phyloP scores from a whole-genome alignment of 2,888 invertebrate genomes.

The Aethes cnicana region DNA sequence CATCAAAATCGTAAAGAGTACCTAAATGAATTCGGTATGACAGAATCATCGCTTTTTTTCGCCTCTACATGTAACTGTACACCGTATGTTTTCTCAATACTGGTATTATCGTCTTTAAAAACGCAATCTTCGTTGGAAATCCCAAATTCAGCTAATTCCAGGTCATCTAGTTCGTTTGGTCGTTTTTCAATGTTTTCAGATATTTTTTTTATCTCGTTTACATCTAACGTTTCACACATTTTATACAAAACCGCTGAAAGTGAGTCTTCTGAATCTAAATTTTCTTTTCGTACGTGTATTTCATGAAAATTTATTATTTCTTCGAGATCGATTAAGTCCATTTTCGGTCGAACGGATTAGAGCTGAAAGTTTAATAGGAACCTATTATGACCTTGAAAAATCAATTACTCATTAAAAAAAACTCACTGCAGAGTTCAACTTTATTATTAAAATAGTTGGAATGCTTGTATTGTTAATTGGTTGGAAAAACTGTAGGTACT shows the following conservation, averaged over 20 bases:
- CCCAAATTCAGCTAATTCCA: conserved; percentile 31
- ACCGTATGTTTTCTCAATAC: too few species aligned
- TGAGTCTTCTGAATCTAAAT: neutral
- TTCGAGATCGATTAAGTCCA: conserved; percentile 21
- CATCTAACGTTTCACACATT: conserved; percentile 8
- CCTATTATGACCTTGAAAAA: too few species aligned
- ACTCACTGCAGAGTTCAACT: too few species aligned
- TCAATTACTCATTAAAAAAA: too few species aligned
- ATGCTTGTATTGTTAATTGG: too few species aligned
- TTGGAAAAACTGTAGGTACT: too few species aligned
- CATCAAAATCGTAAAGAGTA: too few species aligned
- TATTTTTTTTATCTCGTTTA: neutral
- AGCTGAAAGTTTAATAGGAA: too few species aligned
- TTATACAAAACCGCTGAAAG: conserved; percentile 3
- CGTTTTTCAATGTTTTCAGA: neutral
- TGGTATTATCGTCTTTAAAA: neutral
- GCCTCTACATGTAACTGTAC: too few species aligned
- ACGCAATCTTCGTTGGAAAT: conserved; percentile 6
- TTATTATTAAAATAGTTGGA: too few species aligned
- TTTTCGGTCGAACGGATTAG: neutral
- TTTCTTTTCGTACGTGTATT: neutral
- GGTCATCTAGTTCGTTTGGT: neutral
- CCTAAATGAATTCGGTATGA: too few species aligned
- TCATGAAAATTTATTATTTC: conserved; percentile 6
- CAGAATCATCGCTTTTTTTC: too few species aligned